Evolutionary conservation across 2,888 invertebrate genomes (phyloP).

Genomic region (Ethmia dodecea): DNA sequence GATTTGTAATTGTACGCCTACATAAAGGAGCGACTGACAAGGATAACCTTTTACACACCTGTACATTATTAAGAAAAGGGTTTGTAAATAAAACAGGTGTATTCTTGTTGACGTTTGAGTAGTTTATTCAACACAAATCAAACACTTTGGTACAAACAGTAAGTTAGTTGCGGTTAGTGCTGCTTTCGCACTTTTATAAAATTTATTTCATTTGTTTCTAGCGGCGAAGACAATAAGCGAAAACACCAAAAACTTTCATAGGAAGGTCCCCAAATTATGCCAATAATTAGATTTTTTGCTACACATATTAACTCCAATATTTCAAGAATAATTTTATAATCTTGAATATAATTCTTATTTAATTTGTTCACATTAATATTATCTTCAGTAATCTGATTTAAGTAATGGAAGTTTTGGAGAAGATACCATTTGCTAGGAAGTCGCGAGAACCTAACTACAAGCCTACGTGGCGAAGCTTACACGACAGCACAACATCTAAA

Average conservation of each 20-base stretch:
- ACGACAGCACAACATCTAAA: conserved; percentile 70
- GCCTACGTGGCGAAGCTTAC: conserved; percentile 67
- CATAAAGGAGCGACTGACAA: too few species aligned
- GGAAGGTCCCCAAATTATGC: conserved; percentile 20
- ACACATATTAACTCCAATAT: not conserved
- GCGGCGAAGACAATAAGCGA: conserved; percentile 55
- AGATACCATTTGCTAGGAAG: conserved; percentile 71
- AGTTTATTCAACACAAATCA: conserved; percentile 77
- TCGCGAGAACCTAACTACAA: conserved; percentile 71
- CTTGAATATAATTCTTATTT: conserved; percentile 39
- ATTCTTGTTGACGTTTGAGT: conserved; percentile 57
- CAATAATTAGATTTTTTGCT: not conserved
- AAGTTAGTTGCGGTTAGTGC: conserved; percentile 66
- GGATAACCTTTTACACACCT: too few species aligned
- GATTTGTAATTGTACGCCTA: too few species aligned
- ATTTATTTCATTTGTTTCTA: conserved; percentile 41
- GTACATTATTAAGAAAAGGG: too few species aligned
- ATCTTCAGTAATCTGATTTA: conserved; percentile 49
- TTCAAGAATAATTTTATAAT: conserved; percentile 34
- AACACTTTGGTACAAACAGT: conserved; percentile 78
- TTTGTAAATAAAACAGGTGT: conserved; percentile 13
- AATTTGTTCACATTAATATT: conserved; percentile 52
- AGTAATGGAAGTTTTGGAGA: conserved; percentile 68
- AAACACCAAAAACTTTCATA: conserved; percentile 38
- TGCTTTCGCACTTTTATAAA: conserved; percentile 41